These are phyloP conservation scores for Heterotilapia buettikoferi DNA, from an alignment of 2,113 vertebrate genomes.

Conservation along the genomic window DNA sequence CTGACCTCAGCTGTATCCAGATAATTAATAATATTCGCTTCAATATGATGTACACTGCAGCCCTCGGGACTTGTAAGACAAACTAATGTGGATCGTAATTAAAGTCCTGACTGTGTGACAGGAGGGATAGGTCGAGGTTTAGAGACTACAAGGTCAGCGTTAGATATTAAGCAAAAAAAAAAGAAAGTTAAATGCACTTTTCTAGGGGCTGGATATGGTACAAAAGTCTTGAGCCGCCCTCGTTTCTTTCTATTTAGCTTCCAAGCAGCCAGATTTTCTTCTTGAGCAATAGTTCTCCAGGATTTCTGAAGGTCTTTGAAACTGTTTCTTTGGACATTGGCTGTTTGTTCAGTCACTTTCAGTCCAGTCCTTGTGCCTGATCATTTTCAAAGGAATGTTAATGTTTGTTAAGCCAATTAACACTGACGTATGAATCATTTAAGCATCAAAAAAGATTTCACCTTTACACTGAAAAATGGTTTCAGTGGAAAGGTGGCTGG, in stretches of 20 bases:
- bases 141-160: background rate
- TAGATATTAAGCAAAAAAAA: background rate
- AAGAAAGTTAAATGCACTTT: background rate
- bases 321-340: background rate
- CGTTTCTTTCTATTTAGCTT: background rate
- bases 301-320: background rate
- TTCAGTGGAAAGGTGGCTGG: background rate
- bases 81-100: constrained; percentile 7
- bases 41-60: background rate
- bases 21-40: constrained; percentile 5
- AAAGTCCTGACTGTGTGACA: background rate
- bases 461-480: background rate
- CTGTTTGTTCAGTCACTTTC: background rate
- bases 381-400: background rate
- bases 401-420: background rate
- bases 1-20: constrained; percentile 7
- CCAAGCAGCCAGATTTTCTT: background rate
- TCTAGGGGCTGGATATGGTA: background rate
- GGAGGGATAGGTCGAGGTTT: background rate
- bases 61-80: background rate
- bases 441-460: background rate
- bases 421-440: background rate
- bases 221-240: background rate
- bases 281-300: background rate
- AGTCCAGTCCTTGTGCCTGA: background rate